phyloP scores from a whole-genome alignment of 2,797 vertebrate species.

The Halcyon chelicuti region DNA sequence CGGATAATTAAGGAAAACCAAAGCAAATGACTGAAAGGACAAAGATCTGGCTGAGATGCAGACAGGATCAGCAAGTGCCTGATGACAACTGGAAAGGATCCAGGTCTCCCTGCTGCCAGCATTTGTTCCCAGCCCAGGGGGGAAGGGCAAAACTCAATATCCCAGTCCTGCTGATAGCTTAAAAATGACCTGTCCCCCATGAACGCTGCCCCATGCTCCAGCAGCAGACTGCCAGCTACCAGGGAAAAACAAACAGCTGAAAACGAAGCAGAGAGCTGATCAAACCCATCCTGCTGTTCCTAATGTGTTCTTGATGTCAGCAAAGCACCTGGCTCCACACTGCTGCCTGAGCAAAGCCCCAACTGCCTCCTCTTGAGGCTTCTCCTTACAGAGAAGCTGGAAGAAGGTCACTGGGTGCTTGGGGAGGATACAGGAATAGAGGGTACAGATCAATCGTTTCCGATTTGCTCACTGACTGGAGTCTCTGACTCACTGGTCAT shows the following conservation, averaged over 20 bases:
- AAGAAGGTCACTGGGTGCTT: not conserved
- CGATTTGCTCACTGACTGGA: not conserved
- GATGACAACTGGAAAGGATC: not conserved
- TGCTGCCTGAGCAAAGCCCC: not conserved
- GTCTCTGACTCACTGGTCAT: not conserved
- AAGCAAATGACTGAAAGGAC: conserved; percentile 20
- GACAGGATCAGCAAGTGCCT: not conserved
- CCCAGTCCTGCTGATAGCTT: not conserved
- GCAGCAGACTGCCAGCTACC: not conserved
- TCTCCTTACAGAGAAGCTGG: not conserved
- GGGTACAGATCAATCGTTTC: not conserved
- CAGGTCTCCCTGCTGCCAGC: not conserved
- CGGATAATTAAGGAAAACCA: not conserved
- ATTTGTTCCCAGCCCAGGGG: not conserved
- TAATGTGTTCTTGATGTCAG: not conserved
- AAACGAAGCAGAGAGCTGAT: not conserved
- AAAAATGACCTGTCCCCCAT: not conserved
- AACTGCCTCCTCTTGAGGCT: not conserved
- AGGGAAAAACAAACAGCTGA: not conserved
- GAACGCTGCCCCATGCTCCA: rapidly evolving
- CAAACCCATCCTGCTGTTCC: not conserved
- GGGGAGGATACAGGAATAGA: not conserved
- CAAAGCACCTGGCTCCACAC: not conserved
- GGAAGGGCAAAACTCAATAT: not conserved
- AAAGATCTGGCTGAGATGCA: conserved; percentile 13